These are phyloP conservation scores for Ctenopoma multispine DNA, from an alignment of 2,797 vertebrate species.

Conservation along the genomic window DNA sequence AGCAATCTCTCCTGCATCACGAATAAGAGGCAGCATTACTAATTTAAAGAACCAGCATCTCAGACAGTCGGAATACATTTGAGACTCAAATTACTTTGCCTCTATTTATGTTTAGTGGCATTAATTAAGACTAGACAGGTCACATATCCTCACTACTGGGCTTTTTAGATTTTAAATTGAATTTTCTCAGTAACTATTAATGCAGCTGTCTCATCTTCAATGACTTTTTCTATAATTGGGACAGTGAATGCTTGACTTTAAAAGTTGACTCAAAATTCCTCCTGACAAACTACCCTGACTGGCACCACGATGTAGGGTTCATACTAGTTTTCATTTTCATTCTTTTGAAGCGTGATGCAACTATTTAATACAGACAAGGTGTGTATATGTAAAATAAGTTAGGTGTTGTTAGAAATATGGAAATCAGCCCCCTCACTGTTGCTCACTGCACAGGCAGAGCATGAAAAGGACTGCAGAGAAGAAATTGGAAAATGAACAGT, in stretches of 20 bases:
- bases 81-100: slow-evolving; percentile 41
- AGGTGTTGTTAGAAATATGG: not conserved
- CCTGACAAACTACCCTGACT: slow-evolving; percentile 15
- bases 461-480: slow-evolving; percentile 7
- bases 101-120: slow-evolving; percentile 44
- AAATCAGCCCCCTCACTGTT: slow-evolving; percentile 8
- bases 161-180: slow-evolving; percentile 45
- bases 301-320: not conserved
- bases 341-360: not conserved
- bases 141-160: slow-evolving; percentile 20
- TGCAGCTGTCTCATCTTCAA: slow-evolving; percentile 35
- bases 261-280: slow-evolving; percentile 28
- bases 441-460: not conserved
- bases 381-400: slow-evolving; percentile 11
- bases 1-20: slow-evolving; percentile 37
- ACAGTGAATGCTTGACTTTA: slow-evolving; percentile 20
- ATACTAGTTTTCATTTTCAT: not conserved
- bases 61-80: slow-evolving; percentile 27
- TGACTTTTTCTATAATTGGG: slow-evolving; percentile 34
- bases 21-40: slow-evolving; percentile 34
- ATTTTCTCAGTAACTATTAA: slow-evolving; percentile 32
- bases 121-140: slow-evolving; percentile 61
- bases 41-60: slow-evolving; percentile 46
- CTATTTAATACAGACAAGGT: not conserved
- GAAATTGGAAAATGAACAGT: slow-evolving; percentile 14